Conservation (phyloP, 2,113 vertebrate genomes). For the human region GRCh38 chr16:28054001-28054500, state of each 20-base stretch:
- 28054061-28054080: background rate
- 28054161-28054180: background rate
- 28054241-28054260: no score
- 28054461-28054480: background rate
- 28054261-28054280: background rate
- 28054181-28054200: background rate
- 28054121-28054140: background rate
- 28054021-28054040: background rate
- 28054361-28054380: background rate
- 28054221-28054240: background rate
- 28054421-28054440: background rate
- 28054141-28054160: background rate
- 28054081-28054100: background rate
- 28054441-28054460: background rate
- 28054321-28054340: background rate
- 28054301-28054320: background rate
- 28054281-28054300: background rate
- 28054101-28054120: background rate
- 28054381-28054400: background rate
- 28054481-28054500: background rate
- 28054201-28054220: background rate
- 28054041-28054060: background rate
- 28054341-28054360: background rate
- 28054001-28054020: background rate
- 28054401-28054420: background rate